phyloP scores from a whole-genome alignment of 1,140 invertebrate species.

The Leucophenga varia region DNA sequence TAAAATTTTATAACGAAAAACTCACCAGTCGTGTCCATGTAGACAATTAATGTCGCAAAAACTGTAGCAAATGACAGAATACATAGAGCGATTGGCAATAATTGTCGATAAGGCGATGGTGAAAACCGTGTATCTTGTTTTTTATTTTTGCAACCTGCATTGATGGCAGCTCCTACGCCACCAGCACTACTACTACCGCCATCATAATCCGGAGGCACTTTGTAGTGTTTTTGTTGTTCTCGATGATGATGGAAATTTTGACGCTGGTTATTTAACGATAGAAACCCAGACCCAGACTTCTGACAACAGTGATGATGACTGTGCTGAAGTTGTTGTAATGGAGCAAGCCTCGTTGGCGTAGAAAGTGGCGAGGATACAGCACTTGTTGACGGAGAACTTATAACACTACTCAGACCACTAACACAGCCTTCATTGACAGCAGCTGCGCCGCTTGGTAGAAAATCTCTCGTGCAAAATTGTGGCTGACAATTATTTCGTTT shows the following conservation, averaged over 20 bases:
- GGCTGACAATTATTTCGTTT: constrained; percentile 24
- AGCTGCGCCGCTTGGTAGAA: not conserved
- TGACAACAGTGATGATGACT: constrained; percentile 37
- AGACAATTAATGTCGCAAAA: constrained; percentile 66
- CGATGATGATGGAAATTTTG: constrained; percentile 6
- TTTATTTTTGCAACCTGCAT: constrained; percentile 34
- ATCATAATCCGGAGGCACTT: not conserved
- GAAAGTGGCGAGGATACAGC: constrained; percentile 48
- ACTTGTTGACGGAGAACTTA: constrained; percentile 48
- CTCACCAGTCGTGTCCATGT: constrained; percentile 69
- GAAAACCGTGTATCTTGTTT: constrained; percentile 52
- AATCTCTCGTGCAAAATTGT: not conserved
- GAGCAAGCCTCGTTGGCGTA: constrained; percentile 45
- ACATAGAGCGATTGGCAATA: constrained; percentile 65
- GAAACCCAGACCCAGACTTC: no score
- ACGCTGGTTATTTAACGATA: no score
- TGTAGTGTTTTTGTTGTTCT: constrained; percentile 8
- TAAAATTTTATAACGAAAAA: constrained; percentile 1
- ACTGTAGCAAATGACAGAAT: constrained; percentile 68
- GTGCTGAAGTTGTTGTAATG: constrained; percentile 26
- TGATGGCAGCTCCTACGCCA: constrained; percentile 7
- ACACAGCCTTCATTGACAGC: constrained; percentile 22
- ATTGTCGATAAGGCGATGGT: constrained; percentile 57
- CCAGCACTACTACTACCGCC: constrained; percentile 2
- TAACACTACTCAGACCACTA: constrained; percentile 45